Base-by-base conservation (phyloP, 2,888 invertebrate species). In the Furcula furcula region DNA sequence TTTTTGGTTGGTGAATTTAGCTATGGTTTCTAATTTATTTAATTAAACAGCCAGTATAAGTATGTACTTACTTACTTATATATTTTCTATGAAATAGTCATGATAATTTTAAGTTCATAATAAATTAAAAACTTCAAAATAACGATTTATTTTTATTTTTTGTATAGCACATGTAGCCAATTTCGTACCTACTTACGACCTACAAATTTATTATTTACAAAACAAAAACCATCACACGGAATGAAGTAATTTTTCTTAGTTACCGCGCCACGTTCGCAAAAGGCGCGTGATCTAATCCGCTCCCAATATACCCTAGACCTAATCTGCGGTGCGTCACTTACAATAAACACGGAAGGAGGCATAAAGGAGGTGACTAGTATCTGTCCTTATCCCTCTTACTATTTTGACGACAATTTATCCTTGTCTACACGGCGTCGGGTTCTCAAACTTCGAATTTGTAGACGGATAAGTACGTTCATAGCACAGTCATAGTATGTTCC, bases 371-470 rank as follows among this genome's bases (percentile, higher is more conserved):
- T 36, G 37, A 36, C 32, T 35, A 51, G 49, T 50, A 47, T 58
- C 65, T 56, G 54, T 67, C 69, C 61, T 55, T 62, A 56, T 71
- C 63, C 50, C 52, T 62, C 65, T 60, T 60, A 46, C 49, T 53
- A 51, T 49, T 52, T 55, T 55, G 50, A 60, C 56, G 50, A 57
- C 46, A 38, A 70, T 70, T 67, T 63, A 55, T 76, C 69, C 57
- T 55, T 65, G 66, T 72, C 70, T 58, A 15, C 27, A 34, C 9
- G 11, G 30, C 2, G 9, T 35, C 46, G 25, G 62, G 12, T 36
- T 32, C 46, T 46, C 42, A 41, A 61, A 36, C n/a, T n/a, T n/a
- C n/a, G n/a, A n/a, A n/a, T n/a, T n/a, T n/a, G n/a, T n/a, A n/a
- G n/a, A n/a, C n/a, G n/a, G n/a, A n/a, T n/a, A n/a, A n/a, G n/a